Evolutionary conservation across 2,888 invertebrate species (phyloP), one percentile per base, ranked within the genome.

Genomic region (Rhabditophanes sp.): DNA sequence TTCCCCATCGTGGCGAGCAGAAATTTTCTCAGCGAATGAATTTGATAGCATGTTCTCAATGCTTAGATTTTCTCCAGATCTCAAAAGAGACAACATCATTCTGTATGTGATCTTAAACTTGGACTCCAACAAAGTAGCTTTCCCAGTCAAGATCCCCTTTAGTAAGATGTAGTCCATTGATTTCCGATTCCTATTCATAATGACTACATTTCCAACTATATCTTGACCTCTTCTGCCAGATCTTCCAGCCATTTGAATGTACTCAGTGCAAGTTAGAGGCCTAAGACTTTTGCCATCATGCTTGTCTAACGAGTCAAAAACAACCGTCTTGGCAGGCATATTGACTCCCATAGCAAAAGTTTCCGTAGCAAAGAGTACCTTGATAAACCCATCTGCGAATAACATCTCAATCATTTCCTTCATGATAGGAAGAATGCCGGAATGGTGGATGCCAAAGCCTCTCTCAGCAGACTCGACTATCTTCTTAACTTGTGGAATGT

Each of bases 321-420:
- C 78, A 0, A 99, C 96, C 0, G 90, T 90, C 11, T 87, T 75
- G 0, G 96, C 87, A 0, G 96, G 96, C 96, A 99, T 99, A 68
- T 96, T 99, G 2, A 99, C 87, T 1, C 96, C 96, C 88, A 96
- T 93, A 0, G 96, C 90, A 68, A 96, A 99, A 1, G 96, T 99
- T 72, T 96, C 96, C 1, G 96, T 99, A 0, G 96, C 93, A 70
- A 96, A 93, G 3, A 96, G 70, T 29, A 76, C 76, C 69, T 78
- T 90, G 22, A 96, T 85, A 42, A 80, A 75, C 4, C 90, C 87
- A 46, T 76, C 75, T 64, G 87, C 83, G 65, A 99, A 99, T 9
- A 96, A 72, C 75, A 93, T 79, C 69, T 99, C 96, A 0, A 96
- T 90, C 32, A 93, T 84, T 73, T 99, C 96, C 93, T 96, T 46